A percentile compares a stretch with the other conserved stretches of the same genome.
These are phyloP conservation scores for Spisula solida DNA, from an alignment of 2,888 invertebrate genomes.

Conservation along the genomic window DNA sequence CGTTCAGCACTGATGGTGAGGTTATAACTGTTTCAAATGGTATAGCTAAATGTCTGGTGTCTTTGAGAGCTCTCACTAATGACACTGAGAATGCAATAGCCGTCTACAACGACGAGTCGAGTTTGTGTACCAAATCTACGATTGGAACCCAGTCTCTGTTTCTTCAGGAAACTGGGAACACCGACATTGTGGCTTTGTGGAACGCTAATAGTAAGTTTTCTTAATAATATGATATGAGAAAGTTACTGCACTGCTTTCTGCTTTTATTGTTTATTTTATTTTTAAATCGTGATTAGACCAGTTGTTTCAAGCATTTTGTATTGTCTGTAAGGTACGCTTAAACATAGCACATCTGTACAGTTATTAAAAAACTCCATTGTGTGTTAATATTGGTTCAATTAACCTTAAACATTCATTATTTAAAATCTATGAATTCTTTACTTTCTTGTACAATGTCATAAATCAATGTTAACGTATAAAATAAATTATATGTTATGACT, in stretches of 20 bases:
- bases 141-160: background rate
- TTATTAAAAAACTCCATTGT: too few relatives aligned
- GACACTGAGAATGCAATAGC: background rate
- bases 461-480: too few relatives aligned
- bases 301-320: too few relatives aligned
- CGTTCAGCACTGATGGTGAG: background rate
- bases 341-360: too few relatives aligned
- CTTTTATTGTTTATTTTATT: too few relatives aligned
- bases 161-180: background rate
- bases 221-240: background rate
- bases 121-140: background rate
- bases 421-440: too few relatives aligned
- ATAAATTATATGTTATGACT: too few relatives aligned
- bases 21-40: background rate
- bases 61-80: background rate
- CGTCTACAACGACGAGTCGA: background rate
- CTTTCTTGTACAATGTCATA: too few relatives aligned
- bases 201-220: background rate
- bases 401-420: too few relatives aligned
- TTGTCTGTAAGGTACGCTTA: too few relatives aligned
- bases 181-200: background rate
- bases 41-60: background rate
- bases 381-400: too few relatives aligned
- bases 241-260: background rate
- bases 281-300: too few relatives aligned